These are phyloP conservation scores for Melieria crassipennis DNA, from an alignment of 2,888 invertebrate genomes.

Conservation along the genomic window DNA sequence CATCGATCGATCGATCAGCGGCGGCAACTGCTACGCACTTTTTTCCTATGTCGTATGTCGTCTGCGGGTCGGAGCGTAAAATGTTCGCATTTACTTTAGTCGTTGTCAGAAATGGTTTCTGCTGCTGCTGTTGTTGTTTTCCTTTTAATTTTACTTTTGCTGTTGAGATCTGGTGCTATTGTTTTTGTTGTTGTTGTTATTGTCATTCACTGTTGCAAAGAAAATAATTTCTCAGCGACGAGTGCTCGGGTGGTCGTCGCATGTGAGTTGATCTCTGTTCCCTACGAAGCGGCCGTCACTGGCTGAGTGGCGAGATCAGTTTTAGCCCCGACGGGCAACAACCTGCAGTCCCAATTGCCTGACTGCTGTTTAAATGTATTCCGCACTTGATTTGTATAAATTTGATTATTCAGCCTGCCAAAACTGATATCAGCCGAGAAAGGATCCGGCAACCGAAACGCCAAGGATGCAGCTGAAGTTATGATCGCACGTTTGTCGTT, in stretches of 20 bases:
- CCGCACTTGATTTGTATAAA: conserved; percentile 55
- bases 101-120: conserved; percentile 28
- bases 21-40: conserved; percentile 12
- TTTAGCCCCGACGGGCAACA: neutral
- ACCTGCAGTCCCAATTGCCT: neutral
- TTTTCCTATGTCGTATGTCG: too few relatives aligned
- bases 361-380: neutral
- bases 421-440: conserved; percentile 30
- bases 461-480: conserved; percentile 52
- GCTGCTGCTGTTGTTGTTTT: conserved; percentile 12
- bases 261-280: conserved; percentile 59
- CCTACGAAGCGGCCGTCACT: conserved; percentile 41
- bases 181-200: conserved; percentile 6
- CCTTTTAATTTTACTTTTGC: neutral
- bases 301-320: conserved; percentile 4
- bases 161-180: too few relatives aligned
- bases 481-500: conserved; percentile 48
- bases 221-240: conserved; percentile 55
- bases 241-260: conserved; percentile 55
- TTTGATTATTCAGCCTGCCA: conserved; percentile 40
- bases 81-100: conserved; percentile 19
- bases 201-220: conserved; percentile 38
- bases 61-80: neutral
- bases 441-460: conserved; percentile 12
- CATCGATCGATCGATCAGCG: conserved; percentile 43